Evolutionary conservation across 2,888 invertebrate genomes (phyloP).

Genomic region (Ophraella communa): DNA sequence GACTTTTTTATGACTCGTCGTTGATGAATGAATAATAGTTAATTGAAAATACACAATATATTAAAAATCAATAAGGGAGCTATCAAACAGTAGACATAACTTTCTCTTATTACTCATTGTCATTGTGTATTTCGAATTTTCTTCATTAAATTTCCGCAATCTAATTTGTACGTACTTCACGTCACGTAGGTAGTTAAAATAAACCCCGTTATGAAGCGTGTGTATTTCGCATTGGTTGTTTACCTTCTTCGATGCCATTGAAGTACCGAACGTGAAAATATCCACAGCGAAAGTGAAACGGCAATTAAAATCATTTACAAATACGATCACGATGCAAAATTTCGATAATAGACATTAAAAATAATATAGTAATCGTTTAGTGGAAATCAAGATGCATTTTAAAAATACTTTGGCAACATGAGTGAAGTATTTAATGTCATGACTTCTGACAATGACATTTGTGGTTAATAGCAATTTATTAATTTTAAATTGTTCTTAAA

Average conservation of each 20-base stretch:
- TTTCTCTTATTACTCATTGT: background rate
- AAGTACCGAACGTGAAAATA: constrained; percentile 20
- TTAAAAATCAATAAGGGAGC: background rate
- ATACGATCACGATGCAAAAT: background rate
- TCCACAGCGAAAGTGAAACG: constrained; percentile 23
- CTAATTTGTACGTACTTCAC: background rate
- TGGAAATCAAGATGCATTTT: background rate
- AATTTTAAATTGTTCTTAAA: too few relatives aligned
- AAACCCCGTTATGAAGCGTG: constrained; percentile 16
- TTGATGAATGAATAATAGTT: background rate
- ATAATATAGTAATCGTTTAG: background rate
- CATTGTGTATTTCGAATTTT: background rate
- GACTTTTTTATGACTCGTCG: background rate
- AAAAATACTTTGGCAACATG: too few relatives aligned
- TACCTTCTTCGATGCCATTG: background rate
- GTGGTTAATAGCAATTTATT: too few relatives aligned
- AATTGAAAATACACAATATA: background rate
- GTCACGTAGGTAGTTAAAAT: constrained; percentile 1
- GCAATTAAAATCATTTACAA: background rate
- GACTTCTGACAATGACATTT: too few relatives aligned
- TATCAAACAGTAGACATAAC: background rate
- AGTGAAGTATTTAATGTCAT: too few relatives aligned
- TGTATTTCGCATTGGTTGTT: constrained; percentile 8
- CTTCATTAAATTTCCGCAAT: background rate
- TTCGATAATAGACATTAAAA: background rate